phyloP scores from a whole-genome alignment of 2,797 vertebrate genomes.

The Malacoraja senta region DNA sequence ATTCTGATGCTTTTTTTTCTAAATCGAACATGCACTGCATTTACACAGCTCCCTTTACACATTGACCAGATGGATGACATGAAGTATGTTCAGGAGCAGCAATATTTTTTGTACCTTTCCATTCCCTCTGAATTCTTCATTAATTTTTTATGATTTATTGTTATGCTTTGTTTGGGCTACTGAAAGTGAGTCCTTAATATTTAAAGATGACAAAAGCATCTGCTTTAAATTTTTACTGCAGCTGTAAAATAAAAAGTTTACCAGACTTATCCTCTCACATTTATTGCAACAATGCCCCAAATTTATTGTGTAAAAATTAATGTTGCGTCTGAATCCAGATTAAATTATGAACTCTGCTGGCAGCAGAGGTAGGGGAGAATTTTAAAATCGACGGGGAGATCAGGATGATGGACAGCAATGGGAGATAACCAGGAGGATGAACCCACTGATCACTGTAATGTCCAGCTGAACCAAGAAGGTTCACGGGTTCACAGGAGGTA shows the following conservation, averaged over 20 bases:
- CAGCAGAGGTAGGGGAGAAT: too few species aligned
- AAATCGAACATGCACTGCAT: background rate
- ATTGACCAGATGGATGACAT: background rate
- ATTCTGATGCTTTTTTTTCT: background rate
- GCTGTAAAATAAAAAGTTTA: background rate
- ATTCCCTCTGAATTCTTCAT: too few species aligned
- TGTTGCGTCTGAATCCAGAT: background rate
- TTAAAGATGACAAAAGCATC: background rate
- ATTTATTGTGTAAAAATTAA: background rate
- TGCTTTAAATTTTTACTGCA: background rate
- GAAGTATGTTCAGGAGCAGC: background rate
- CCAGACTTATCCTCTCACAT: background rate
- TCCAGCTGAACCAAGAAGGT: background rate
- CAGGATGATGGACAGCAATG: background rate
- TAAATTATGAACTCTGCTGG: background rate
- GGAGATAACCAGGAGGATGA: background rate
- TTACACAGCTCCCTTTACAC: background rate
- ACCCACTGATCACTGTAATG: background rate
- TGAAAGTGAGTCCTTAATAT: background rate
- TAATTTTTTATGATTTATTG: background rate
- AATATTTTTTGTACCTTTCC: background rate
- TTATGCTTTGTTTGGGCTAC: background rate
- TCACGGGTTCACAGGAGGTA: background rate
- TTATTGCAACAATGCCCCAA: background rate
- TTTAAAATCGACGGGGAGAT: background rate